These are phyloP conservation scores for Trachops cirrhosus DNA, from an alignment of 2,797 vertebrate species.

Conservation along the genomic window DNA sequence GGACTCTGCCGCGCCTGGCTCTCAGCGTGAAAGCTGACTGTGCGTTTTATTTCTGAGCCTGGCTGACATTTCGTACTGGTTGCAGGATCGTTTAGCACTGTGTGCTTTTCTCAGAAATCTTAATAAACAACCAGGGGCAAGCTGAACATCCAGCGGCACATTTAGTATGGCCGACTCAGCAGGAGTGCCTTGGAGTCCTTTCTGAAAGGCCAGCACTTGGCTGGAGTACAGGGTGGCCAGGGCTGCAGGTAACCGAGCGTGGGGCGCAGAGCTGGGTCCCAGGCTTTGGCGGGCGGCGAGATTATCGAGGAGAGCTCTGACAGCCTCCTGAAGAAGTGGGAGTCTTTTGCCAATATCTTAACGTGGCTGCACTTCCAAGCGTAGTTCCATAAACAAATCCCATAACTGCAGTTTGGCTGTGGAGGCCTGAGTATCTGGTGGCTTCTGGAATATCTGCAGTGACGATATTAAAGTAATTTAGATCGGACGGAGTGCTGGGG, in stretches of 20 bases:
- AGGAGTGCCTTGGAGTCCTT: slow-evolving; percentile 34
- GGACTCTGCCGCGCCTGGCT: background rate
- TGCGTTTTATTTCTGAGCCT: slow-evolving; percentile 20
- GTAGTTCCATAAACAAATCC: slow-evolving; percentile 8
- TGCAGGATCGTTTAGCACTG: background rate
- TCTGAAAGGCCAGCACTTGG: slow-evolving; percentile 20
- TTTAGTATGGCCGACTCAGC: slow-evolving; percentile 6
- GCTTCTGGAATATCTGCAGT: background rate
- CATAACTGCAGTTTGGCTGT: background rate
- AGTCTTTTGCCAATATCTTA: background rate
- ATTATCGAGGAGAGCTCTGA: slow-evolving; percentile 32
- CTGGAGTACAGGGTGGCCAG: background rate
- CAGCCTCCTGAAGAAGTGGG: slow-evolving; percentile 15
- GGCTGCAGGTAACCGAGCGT: slow-evolving; percentile 38
- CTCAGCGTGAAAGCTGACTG: background rate
- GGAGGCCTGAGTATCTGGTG: background rate
- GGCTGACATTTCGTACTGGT: background rate
- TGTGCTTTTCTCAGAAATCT: slow-evolving; percentile 31
- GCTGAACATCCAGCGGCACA: slow-evolving; percentile 8
- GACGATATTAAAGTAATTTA: background rate
- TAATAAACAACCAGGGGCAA: background rate
- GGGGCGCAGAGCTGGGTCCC: background rate
- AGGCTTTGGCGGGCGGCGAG: background rate
- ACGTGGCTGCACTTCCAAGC: background rate
- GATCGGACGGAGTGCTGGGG: background rate